Evolutionary conservation across 64 coral and sea anemone species (phyloP).

Genomic region (Montipora cactus): DNA sequence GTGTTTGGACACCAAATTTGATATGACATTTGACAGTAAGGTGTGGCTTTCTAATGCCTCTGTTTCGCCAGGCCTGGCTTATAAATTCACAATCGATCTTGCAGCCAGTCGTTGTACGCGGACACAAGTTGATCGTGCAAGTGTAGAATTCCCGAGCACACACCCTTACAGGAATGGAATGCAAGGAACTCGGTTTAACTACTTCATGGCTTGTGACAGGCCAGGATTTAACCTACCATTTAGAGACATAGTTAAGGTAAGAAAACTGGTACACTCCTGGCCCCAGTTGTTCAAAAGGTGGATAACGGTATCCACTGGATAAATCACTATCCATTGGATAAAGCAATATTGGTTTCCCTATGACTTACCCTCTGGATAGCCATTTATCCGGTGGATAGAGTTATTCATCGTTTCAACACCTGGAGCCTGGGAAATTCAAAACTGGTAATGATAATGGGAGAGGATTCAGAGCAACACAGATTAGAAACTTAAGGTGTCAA

Average conservation of each 20-base stretch:
- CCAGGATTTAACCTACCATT: slow-evolving; percentile 82
- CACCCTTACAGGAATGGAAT: slow-evolving; percentile 90
- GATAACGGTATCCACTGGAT: too few species aligned
- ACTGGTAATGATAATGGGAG: too few species aligned
- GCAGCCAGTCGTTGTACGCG: slow-evolving; percentile 61
- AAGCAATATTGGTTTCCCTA: too few species aligned
- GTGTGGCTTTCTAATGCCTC: slow-evolving; percentile 85
- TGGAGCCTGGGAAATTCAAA: too few species aligned
- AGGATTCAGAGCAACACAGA: too few species aligned
- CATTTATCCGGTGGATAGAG: too few species aligned
- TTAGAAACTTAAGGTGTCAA: too few species aligned
- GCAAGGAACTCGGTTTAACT: slow-evolving; percentile 67
- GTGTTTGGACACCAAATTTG: slow-evolving; percentile 88
- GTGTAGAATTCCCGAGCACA: slow-evolving; percentile 74
- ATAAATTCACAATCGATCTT: slow-evolving; percentile 77
- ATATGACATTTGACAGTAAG: slow-evolving; percentile 90
- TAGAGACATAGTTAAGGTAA: slow-evolving; percentile 90
- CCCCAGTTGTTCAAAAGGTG: too few species aligned
- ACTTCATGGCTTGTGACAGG: slow-evolving; percentile 87
- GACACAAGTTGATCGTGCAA: slow-evolving; percentile 70
- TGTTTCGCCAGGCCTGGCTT: slow-evolving; percentile 70
- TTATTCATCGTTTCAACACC: too few species aligned
- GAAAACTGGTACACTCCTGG: neutral
- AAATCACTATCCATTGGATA: too few species aligned
- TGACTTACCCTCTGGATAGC: too few species aligned